These are phyloP conservation scores for Rapana venosa DNA, from an alignment of 2,888 invertebrate genomes.

Conservation along the genomic window DNA sequence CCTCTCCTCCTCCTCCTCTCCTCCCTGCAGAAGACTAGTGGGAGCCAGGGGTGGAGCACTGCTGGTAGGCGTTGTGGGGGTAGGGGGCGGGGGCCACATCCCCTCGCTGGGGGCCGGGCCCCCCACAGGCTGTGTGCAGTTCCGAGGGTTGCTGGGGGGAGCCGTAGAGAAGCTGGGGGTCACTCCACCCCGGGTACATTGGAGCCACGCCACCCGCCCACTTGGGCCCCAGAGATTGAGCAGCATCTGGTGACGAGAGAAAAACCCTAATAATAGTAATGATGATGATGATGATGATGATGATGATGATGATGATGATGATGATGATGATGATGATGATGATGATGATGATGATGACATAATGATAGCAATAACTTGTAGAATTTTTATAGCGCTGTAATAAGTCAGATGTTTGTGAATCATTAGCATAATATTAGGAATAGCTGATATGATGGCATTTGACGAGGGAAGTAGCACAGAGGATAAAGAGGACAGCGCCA, in stretches of 20 bases:
- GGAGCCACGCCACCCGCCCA: constrained; percentile 51
- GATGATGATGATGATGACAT: too few relatives aligned
- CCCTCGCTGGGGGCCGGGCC: constrained; percentile 45
- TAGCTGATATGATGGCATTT: too few relatives aligned
- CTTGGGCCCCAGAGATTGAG: constrained; percentile 52
- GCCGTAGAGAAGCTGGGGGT: constrained; percentile 48
- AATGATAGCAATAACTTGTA: too few relatives aligned
- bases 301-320: neutral
- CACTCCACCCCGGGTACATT: constrained; percentile 53
- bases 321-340: too few relatives aligned
- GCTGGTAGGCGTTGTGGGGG: constrained; percentile 46
- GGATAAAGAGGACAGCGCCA: too few relatives aligned
- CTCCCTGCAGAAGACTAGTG: constrained; percentile 12
- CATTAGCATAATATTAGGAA: too few relatives aligned
- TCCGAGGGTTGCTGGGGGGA: constrained; percentile 43
- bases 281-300: neutral
- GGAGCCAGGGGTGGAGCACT: constrained; percentile 46
- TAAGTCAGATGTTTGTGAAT: too few relatives aligned
- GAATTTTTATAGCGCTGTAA: too few relatives aligned
- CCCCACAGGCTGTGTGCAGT: constrained; percentile 44
- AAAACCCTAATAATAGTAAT: neutral
- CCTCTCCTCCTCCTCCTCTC: neutral
- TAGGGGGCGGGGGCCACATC: constrained; percentile 45
- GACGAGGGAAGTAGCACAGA: too few relatives aligned
- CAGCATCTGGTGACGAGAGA: constrained; percentile 44